phyloP scores from a whole-genome alignment of 2,888 invertebrate genomes.

The Drosophila recens region DNA sequence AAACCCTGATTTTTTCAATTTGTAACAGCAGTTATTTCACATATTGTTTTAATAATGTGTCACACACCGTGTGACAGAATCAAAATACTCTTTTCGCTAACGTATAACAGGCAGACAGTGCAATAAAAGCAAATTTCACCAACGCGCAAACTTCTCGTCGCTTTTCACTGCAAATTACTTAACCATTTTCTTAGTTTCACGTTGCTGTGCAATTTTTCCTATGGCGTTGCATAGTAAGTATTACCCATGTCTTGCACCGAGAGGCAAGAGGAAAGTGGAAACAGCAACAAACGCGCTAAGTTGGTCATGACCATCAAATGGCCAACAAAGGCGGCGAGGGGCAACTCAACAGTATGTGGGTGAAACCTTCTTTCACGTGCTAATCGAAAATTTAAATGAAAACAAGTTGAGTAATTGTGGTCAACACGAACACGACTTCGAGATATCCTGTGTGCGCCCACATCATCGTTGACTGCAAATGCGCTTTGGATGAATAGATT shows the following conservation, averaged over 20 bases:
- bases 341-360: no score
- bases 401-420: no score
- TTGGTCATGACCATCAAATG: conserved; percentile 78
- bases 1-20: no score
- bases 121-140: conserved; percentile 62
- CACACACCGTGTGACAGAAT: neutral
- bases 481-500: no score
- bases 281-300: conserved; percentile 48
- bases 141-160: conserved; percentile 22
- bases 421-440: no score
- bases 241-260: conserved; percentile 23
- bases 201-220: conserved; percentile 58
- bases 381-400: no score
- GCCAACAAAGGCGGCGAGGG: conserved; percentile 18
- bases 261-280: conserved; percentile 23
- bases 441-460: no score
- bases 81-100: neutral
- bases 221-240: conserved; percentile 57
- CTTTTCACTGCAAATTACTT: conserved; percentile 78
- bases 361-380: no score
- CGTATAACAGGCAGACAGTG: neutral
- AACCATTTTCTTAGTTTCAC: conserved; percentile 74
- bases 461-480: no score
- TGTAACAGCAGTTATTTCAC: no score
- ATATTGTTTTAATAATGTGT: neutral